A percentile compares a stretch with the other conserved stretches of the same genome.
phyloP scores from a whole-genome alignment of 2,113 vertebrate genomes.

The Noturus placidus region DNA sequence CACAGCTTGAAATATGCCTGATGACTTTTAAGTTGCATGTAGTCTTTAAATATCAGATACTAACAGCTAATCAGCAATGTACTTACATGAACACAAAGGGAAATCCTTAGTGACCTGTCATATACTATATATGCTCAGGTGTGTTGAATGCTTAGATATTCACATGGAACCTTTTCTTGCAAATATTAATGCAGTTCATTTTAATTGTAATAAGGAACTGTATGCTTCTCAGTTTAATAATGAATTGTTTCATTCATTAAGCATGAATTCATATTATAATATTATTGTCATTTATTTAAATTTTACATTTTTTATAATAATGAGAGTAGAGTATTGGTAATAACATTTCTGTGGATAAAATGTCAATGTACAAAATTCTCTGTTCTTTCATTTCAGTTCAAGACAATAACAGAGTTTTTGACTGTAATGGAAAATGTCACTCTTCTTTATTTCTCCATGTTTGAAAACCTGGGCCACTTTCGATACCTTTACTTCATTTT shows the following conservation, averaged over 20 bases:
- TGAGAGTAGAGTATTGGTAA: neutral
- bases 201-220: neutral
- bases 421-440: slow-evolving; percentile 36
- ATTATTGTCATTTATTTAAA: neutral
- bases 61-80: neutral
- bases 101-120: slow-evolving; percentile 8
- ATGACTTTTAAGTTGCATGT: neutral
- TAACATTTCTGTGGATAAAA: neutral
- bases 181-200: neutral
- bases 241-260: neutral
- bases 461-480: slow-evolving; percentile 37
- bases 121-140: slow-evolving; percentile 31
- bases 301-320: neutral
- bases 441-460: slow-evolving; percentile 41
- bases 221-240: neutral
- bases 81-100: neutral
- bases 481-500: slow-evolving; percentile 38
- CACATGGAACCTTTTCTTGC: neutral
- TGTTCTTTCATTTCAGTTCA: slow-evolving; percentile 1
- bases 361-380: neutral
- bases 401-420: slow-evolving; percentile 12
- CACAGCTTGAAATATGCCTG: neutral
- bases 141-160: neutral
- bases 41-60: neutral
- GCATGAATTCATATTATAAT: neutral